A percentile compares a stretch with the other conserved stretches of the same genome.
phyloP scores from a whole-genome alignment of 2,113 vertebrate genomes.

The Aphyosemion australe region DNA sequence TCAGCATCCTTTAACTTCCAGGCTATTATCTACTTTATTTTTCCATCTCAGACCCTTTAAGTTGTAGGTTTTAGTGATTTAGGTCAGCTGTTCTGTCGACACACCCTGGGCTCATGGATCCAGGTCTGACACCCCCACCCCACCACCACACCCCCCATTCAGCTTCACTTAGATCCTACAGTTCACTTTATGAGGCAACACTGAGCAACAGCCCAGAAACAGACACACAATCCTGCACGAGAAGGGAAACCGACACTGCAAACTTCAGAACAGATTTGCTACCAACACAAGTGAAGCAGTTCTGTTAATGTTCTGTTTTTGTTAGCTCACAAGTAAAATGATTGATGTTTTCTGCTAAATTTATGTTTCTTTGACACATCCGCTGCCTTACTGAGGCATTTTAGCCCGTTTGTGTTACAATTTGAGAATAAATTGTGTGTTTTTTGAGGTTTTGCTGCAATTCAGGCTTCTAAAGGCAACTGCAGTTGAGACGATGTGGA shows the following conservation, averaged over 20 bases:
- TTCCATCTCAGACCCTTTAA: background rate
- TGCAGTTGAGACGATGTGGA: background rate
- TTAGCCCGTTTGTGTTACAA: too few species aligned
- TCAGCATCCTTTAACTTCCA: constrained; percentile 11
- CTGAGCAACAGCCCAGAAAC: constrained; percentile 16
- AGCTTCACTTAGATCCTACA: background rate
- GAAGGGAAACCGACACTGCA: background rate
- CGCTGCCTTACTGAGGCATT: too few species aligned
- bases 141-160: background rate
- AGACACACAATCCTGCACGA: background rate
- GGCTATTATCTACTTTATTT: background rate
- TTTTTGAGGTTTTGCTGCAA: too few species aligned
- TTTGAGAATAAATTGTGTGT: too few species aligned
- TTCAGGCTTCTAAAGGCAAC: too few species aligned
- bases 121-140: constrained; percentile 8
- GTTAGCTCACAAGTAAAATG: background rate
- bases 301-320: background rate
- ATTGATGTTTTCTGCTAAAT: too few species aligned
- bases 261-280: background rate
- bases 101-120: background rate
- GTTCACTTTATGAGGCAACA: constrained; percentile 33
- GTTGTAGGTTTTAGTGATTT: constrained; percentile 2
- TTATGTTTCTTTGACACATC: too few species aligned
- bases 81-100: constrained; percentile 6
- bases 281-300: background rate